These are phyloP conservation scores for Lacerta bilineata DNA, from an alignment of 2,797 vertebrate genomes.

Conservation along the genomic window DNA sequence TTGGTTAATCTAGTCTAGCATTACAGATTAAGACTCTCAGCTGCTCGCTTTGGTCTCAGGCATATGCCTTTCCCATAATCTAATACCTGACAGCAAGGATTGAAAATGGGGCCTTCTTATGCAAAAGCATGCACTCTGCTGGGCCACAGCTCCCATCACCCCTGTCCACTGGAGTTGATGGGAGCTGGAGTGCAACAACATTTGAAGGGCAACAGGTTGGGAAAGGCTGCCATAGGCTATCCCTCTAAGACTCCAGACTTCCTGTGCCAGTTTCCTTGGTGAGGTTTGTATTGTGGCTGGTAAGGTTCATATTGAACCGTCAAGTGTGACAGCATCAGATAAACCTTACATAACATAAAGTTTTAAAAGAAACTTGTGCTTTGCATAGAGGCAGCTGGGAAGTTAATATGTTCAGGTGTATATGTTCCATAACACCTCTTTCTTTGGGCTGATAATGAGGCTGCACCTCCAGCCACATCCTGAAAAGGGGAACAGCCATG, in stretches of 20 bases:
- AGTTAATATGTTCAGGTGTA: not conserved
- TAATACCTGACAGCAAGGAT: no score
- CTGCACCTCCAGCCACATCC: not conserved
- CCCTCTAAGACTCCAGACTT: not conserved
- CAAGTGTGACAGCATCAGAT: not conserved
- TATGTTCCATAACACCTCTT: not conserved
- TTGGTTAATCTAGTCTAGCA: no score
- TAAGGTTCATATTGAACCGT: no score
- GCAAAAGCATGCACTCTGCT: no score
- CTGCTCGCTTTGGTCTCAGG: no score
- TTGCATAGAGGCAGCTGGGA: not conserved
- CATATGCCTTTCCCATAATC: no score
- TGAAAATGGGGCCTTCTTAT: no score
- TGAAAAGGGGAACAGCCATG: not conserved
- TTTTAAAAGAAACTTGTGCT: slow-evolving; percentile 1
- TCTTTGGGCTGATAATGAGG: not conserved
- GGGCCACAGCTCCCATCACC: no score
- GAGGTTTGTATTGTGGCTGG: not conserved
- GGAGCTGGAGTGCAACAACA: no score
- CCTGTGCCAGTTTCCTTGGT: not conserved
- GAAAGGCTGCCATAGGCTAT: not conserved
- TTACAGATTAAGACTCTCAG: no score
- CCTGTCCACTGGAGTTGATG: no score
- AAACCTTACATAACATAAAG: not conserved
- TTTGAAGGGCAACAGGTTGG: no score